Evolutionary conservation across 2,113 vertebrate species (phyloP).

Genomic region (Notothenia coriiceps): DNA sequence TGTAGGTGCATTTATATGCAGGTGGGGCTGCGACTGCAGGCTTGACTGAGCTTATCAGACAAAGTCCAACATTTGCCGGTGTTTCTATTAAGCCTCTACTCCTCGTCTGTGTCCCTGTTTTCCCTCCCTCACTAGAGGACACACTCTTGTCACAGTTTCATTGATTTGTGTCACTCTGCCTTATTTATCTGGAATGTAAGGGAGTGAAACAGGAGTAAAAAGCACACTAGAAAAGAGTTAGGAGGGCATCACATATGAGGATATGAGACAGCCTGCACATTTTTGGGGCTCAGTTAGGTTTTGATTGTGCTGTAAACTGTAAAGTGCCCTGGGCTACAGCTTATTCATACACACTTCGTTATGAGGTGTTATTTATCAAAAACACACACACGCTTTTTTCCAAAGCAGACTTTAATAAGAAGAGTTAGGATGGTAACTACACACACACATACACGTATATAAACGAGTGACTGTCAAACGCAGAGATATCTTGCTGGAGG

Average conservation of each 20-base stretch:
- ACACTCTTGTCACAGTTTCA: conserved; percentile 10
- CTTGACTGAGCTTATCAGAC: conserved; percentile 53
- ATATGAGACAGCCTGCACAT: conserved; percentile 12
- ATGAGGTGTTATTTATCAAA: conserved; percentile 48
- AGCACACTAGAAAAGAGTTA: neutral
- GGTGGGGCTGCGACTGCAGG: conserved; percentile 68
- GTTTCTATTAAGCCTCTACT: conserved; percentile 5
- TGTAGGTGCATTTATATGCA: conserved; percentile 75
- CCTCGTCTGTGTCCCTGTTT: neutral
- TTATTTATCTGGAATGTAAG: conserved; percentile 7
- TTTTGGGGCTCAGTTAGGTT: conserved; percentile 49
- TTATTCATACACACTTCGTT: conserved; percentile 52
- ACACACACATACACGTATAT: neutral
- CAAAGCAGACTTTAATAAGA: no score
- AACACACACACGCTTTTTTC: neutral
- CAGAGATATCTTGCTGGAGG: conserved; percentile 1
- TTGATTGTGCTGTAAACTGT: conserved; percentile 29
- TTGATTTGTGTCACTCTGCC: conserved; percentile 13
- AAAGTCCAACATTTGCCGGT: conserved; percentile 38
- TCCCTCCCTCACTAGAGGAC: neutral
- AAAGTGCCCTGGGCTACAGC: conserved; percentile 21
- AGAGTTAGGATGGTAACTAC: no score
- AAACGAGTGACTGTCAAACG: neutral
- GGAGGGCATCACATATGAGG: neutral
- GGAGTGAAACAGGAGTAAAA: neutral